Conservation (phyloP, 2,797 vertebrate genomes). For the Lithobates pipiens region DNA sequence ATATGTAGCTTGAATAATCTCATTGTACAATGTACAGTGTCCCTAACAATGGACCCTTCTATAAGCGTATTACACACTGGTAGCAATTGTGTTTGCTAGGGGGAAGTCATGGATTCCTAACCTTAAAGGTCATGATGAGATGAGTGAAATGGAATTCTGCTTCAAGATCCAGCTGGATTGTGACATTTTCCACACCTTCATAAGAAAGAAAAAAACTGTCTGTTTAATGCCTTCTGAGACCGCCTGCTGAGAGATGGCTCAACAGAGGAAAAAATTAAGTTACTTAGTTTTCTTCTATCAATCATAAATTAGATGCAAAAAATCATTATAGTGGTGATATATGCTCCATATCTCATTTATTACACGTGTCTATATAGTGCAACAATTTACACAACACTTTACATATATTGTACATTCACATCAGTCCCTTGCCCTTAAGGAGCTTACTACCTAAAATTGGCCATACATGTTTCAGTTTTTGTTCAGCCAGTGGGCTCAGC, state of each 20-base stretch:
- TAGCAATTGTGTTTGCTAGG: neutral
- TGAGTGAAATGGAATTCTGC: constrained; percentile 99
- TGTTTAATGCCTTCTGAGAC: neutral
- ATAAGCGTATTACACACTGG: neutral
- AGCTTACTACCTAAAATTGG: no score
- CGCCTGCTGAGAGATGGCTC: no score
- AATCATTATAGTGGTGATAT: no score
- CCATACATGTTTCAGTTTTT: no score
- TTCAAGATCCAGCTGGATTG: constrained; percentile 91
- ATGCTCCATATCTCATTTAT: no score
- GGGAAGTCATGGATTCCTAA: constrained; percentile 71
- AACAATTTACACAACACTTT: no score
- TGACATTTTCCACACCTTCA: constrained; percentile 92
- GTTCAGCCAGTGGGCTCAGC: no score
- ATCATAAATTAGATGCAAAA: no score
- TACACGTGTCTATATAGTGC: no score
- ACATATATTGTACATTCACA: no score
- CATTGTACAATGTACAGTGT: neutral
- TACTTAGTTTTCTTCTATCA: neutral
- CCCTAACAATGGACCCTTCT: constrained; percentile 44
- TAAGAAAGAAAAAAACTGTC: constrained; percentile 2
- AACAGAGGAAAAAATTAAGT: neutral
- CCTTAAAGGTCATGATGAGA: constrained; percentile 99
- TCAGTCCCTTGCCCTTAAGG: no score
- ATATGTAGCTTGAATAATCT: constrained; percentile 3